Base-by-base conservation (phyloP, 1,140 invertebrate genomes). In the Cydia pomonella region DNA sequence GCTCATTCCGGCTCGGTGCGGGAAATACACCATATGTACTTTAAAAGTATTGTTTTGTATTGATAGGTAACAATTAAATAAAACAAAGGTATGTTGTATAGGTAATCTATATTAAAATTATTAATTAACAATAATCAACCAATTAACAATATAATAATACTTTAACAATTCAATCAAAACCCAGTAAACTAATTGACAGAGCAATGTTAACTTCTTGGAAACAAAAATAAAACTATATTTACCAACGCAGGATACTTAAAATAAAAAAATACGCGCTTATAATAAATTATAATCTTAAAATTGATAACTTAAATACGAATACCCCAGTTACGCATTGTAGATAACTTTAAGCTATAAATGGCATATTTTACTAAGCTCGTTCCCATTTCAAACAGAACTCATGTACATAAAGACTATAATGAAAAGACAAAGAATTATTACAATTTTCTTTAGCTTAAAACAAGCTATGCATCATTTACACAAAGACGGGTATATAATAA, bases 261-360 rank as follows among this genome's bases (percentile, higher is more conserved):
- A 47, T 23, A 23, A 59, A 59, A 59, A 59, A 59, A 59, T 59
- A 59, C 53, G 18, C 21, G 5, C 53, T 59, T 59, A 59, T 18
- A 59, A 59, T 23, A 23, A 59, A 59, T 23, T 23, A 23, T 23
- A 12, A 23, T 59, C 53, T 59, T 59, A 53, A 50, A 53, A 53
- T n/a, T 53, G 50, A n/a, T 18, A 53, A 59, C 53, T 59, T 23
- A 23, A 21, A 59, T 59, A 59, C 21, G 21, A 59, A 6, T 2
- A 50, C 21, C 2, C 6, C 16, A 9, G 33, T 7, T 10, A 38
- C 41, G 41, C 38, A 41, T 41, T 41, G 7, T 7, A 1, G 0
- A 7, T 2, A 41, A 41, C 38, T 41, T 41, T 41, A 10, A 41
- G 38, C 38, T 41, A n/a, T n/a, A 44, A 44, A 44, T 44, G 12